Percentiles rank a stretch among this genome's conserved stretches.
Evolutionary conservation across 1,140 invertebrate genomes (phyloP).

Genomic region (Tetraneura akinire): DNA sequence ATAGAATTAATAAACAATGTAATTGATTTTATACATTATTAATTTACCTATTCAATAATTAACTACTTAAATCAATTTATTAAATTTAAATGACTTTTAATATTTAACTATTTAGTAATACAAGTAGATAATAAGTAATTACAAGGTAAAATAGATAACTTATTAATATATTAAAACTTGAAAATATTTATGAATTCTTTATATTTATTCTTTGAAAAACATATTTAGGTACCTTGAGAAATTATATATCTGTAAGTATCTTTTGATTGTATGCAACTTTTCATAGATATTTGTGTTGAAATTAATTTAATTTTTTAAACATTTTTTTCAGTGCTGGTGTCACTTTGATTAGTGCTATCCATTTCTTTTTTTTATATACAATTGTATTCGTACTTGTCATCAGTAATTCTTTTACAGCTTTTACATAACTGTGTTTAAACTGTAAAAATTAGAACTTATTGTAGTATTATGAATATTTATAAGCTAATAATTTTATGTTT

Average conservation of each 20-base stretch:
- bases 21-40: not conserved
- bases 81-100: not conserved
- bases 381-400: not conserved
- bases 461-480: no score
- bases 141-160: not conserved
- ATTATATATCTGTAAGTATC: not conserved
- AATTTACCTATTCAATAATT: not conserved
- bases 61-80: not conserved
- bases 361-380: not conserved
- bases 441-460: not conserved
- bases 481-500: no score
- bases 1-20: conserved; percentile 9
- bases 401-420: not conserved
- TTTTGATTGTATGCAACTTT: not conserved
- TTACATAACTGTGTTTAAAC: conserved; percentile 1
- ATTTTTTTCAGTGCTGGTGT: not conserved
- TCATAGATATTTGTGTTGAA: not conserved
- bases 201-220: not conserved
- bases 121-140: not conserved
- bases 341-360: not conserved
- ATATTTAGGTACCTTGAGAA: conserved; percentile 3
- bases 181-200: not conserved
- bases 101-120: not conserved
- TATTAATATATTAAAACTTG: not conserved
- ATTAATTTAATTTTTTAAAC: not conserved